Base-by-base conservation (phyloP, 2,888 invertebrate species). In the Anorthoa munda region DNA sequence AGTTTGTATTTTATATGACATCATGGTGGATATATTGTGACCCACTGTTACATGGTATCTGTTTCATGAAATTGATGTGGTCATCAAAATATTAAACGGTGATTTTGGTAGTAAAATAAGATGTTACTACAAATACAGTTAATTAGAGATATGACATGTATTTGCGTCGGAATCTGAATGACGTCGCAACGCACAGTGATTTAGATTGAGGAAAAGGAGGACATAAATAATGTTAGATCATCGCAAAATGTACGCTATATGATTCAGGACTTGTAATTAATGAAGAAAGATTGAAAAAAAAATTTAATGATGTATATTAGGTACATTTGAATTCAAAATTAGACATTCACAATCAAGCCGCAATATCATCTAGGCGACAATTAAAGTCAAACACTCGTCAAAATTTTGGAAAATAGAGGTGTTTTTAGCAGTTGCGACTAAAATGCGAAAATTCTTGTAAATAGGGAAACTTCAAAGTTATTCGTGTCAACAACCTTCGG, bases 41-140 rank as follows among this genome's bases (percentile, higher is more conserved):
- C 50, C 59, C 59, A 21, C 15, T 15, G 17, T 64, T 39, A 26
- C 58, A 61, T 51, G 48, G n/a, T 60, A 48, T 48, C 2, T 68
- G 65, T 46, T 2, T 48, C n/a, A 58, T n/a, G 50, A 63, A 60
- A 56, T 69, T 21, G 31, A 72, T 81, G 64, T 21, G 26, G 56
- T 78, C 71, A 72, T 65, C 48, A 60, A 58, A 59, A 53, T 21
- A 66, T 67, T 78, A 53, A 56, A 69, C 15, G 2, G 50, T 56
- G 48, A 73, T 66, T 81, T 68, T 23, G 21, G n/a, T 53, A 60
- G 60, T 60, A 60, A 79, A 58, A 39, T 39, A 55, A 67, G 18
- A 64, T n/a, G 13, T 18, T 15, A 39, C 3, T 17, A 53, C 26
- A 15, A 23, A 11, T n/a, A 17, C 1, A 12, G 13, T 68, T 58